phyloP scores from a whole-genome alignment of 2,888 invertebrate species.

The Chironomus riparius region DNA sequence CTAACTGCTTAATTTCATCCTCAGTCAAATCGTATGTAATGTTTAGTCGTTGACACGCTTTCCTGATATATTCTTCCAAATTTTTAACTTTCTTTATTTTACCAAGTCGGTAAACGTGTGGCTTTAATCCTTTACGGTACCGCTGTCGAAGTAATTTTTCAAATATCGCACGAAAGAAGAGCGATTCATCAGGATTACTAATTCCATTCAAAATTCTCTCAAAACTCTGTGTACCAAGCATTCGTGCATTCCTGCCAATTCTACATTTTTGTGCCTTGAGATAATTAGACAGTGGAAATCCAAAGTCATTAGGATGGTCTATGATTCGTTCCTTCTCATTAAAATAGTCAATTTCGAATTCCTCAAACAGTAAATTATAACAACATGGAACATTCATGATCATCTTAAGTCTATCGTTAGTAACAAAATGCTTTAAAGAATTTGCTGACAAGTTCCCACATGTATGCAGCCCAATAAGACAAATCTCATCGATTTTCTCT shows the following conservation, averaged over 20 bases:
- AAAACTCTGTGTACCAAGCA: constrained; percentile 78
- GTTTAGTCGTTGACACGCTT: constrained; percentile 55
- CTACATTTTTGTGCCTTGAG: constrained; percentile 45
- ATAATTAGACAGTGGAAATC: constrained; percentile 61
- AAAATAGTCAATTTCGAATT: constrained; percentile 38
- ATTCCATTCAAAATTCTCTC: constrained; percentile 52
- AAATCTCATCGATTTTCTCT: constrained; percentile 35
- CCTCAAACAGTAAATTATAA: constrained; percentile 69
- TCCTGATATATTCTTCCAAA: constrained; percentile 61
- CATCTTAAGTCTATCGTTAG: constrained; percentile 46
- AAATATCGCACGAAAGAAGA: constrained; percentile 69
- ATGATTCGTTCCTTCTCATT: constrained; percentile 36
- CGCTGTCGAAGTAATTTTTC: constrained; percentile 51
- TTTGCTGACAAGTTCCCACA: constrained; percentile 76
- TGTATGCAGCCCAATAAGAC: constrained; percentile 72
- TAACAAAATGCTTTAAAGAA: constrained; percentile 58
- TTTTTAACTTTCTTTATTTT: constrained; percentile 47
- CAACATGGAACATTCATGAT: constrained; percentile 83
- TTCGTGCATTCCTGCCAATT: constrained; percentile 69
- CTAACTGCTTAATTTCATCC: constrained; percentile 42
- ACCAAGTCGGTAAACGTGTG: constrained; percentile 43
- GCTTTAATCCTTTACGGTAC: constrained; percentile 6
- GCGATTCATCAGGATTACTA: constrained; percentile 52
- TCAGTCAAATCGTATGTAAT: constrained; percentile 45
- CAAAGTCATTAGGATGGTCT: constrained; percentile 37